These are phyloP conservation scores for Andrena trimmerana DNA, from an alignment of 2,888 invertebrate genomes.

Conservation along the genomic window DNA sequence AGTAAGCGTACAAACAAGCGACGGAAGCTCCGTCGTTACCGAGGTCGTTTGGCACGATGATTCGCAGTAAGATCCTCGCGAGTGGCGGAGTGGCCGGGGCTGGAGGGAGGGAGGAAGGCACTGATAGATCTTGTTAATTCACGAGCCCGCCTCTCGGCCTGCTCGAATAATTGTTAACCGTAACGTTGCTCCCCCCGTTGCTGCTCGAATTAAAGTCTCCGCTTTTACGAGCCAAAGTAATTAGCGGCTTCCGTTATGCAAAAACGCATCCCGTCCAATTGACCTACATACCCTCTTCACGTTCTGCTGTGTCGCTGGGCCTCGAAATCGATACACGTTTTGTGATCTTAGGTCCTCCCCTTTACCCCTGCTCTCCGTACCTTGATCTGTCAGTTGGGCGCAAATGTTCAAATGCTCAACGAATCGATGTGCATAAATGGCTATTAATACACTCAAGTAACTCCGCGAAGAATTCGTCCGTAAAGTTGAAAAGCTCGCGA, in stretches of 20 bases:
- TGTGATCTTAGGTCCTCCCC: neutral
- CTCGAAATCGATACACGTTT: neutral
- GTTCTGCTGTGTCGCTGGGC: neutral
- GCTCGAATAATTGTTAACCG: constrained; percentile 80
- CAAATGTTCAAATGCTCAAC: neutral
- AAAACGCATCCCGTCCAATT: constrained; percentile 17
- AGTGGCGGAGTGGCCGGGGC: constrained; percentile 53
- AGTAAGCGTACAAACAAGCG: constrained; percentile 81
- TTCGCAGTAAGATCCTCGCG: constrained; percentile 69
- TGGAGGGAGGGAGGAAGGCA: constrained; percentile 49
- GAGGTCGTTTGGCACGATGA: constrained; percentile 76
- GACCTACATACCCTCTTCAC: constrained; percentile 43
- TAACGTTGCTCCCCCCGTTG: constrained; percentile 66
- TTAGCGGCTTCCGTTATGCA: constrained; percentile 61
- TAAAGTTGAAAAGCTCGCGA: neutral
- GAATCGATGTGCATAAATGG: neutral
- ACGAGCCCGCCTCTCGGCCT: constrained; percentile 72
- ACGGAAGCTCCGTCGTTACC: constrained; percentile 72
- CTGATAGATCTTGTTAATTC: constrained; percentile 82
- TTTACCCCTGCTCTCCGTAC: too few species aligned
- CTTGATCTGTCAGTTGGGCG: neutral
- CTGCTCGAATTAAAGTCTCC: constrained; percentile 78
- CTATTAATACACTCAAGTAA: neutral
- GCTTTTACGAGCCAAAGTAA: constrained; percentile 69
- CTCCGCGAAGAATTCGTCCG: neutral